Conservation (phyloP, 2,113 vertebrate species). For the Vanacampus margaritifer region DNA sequence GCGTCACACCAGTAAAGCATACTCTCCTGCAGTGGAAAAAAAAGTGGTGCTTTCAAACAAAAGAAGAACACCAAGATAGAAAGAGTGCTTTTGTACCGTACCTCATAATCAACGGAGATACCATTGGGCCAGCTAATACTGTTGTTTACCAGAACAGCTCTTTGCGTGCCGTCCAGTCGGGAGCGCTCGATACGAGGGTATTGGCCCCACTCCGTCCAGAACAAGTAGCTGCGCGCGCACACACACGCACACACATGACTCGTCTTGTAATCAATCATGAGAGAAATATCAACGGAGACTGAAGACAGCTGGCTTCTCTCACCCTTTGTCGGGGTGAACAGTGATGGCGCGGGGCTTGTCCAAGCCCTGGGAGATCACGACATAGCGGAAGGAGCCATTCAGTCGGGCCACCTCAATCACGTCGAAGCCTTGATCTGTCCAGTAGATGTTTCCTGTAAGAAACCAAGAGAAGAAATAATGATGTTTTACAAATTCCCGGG, state of each 20-base stretch:
- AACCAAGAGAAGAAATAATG: not conserved
- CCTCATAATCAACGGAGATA: conserved; percentile 94
- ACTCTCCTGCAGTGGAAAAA: conserved; percentile 72
- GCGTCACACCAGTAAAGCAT: conserved; percentile 97
- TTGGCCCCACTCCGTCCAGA: conserved; percentile 98
- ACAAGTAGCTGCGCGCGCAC: conserved; percentile 80
- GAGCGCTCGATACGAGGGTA: conserved; percentile 94
- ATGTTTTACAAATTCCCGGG: not conserved
- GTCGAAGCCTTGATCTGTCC: conserved; percentile 97
- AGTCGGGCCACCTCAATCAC: conserved; percentile 95
- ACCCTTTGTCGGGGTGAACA: conserved; percentile 93
- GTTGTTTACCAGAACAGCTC: conserved; percentile 86
- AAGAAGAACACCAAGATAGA: not conserved
- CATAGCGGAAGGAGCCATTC: conserved; percentile 94
- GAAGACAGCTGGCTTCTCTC: conserved; percentile 51
- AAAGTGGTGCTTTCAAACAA: not conserved
- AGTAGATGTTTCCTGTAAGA: conserved; percentile 92
- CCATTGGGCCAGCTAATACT: conserved; percentile 99
- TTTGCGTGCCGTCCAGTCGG: conserved; percentile 83
- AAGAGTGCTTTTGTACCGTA: conserved; percentile 36
- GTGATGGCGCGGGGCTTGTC: conserved; percentile 97
- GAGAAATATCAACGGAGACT: conserved; percentile 8
- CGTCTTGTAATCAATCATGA: conserved; percentile 14
- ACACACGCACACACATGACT: conserved; percentile 8
- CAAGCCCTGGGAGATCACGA: conserved; percentile 93